Evolutionary conservation across 2,113 vertebrate genomes (phyloP).

Genomic region (Silurus meridionalis): DNA sequence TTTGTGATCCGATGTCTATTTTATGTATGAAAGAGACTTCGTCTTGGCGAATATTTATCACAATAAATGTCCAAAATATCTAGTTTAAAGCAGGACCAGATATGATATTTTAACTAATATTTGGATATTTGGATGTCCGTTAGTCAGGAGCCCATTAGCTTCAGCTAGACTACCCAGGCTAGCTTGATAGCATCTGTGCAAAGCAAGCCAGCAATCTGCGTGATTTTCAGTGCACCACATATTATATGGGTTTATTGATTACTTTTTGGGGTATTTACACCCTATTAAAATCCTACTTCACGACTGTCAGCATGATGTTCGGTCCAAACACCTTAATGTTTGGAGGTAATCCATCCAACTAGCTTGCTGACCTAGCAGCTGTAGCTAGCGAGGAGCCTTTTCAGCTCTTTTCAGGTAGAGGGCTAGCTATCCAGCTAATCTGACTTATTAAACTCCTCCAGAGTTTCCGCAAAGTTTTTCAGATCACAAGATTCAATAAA

Average conservation of each 20-base stretch:
- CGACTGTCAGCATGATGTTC: background rate
- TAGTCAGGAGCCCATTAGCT: background rate
- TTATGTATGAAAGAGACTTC: background rate
- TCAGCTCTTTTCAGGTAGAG: background rate
- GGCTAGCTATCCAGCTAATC: background rate
- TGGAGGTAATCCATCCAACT: background rate
- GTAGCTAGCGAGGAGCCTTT: background rate
- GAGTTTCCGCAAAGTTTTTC: constrained; percentile 10
- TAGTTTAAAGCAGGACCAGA: background rate
- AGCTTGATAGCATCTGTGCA: background rate
- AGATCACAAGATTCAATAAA: background rate
- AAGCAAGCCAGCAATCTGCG: constrained; percentile 10
- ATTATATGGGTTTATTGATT: background rate
- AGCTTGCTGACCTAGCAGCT: background rate
- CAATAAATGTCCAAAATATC: background rate
- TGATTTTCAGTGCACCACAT: background rate
- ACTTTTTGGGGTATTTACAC: background rate
- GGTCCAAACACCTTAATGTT: background rate
- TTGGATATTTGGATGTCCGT: background rate
- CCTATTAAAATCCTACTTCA: background rate
- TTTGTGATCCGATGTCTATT: background rate
- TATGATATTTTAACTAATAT: background rate
- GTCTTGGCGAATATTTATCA: background rate
- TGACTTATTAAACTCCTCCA: background rate
- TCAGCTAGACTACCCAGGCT: background rate